Conservation (phyloP, 2,113 vertebrate species). For the Poicephalus meyeri region DNA sequence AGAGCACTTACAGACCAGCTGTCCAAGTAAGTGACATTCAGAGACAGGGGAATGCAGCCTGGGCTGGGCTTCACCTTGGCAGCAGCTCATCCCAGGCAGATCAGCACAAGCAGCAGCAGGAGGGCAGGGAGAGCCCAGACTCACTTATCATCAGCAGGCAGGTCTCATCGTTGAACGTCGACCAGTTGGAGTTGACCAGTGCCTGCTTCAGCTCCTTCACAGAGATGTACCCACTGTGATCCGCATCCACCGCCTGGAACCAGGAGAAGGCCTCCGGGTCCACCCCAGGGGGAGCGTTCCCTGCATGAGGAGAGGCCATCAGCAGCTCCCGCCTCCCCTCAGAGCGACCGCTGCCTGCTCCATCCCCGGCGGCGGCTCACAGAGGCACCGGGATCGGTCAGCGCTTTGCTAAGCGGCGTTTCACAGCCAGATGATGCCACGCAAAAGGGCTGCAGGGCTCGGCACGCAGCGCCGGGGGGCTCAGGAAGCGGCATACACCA, state of each 20-base stretch:
- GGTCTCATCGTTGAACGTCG: conserved; percentile 90
- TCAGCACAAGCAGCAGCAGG: fast-evolving
- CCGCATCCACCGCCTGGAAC: conserved; percentile 89
- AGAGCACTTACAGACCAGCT: fast-evolving
- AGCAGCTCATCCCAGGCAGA: background rate
- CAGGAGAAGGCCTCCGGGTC: conserved; percentile 90
- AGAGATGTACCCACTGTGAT: conserved; percentile 90
- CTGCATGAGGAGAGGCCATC: conserved; percentile 58
- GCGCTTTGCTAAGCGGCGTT: background rate
- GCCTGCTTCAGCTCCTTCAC: conserved; percentile 92
- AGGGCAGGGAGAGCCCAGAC: conserved; percentile 23
- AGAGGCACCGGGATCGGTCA: background rate
- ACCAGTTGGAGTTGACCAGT: conserved; percentile 94
- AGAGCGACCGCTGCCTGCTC: fast-evolving
- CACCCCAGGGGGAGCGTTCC: conserved; percentile 80
- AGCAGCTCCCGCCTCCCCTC: background rate
- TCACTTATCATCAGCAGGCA: conserved; percentile 97
- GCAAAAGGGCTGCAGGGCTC: background rate
- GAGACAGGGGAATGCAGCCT: background rate
- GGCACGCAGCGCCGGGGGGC: background rate
- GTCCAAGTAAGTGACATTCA: fast-evolving
- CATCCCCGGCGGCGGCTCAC: fast-evolving
- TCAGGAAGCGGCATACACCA: background rate
- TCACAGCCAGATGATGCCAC: fast-evolving
- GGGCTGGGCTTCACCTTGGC: background rate